A percentile compares a stretch with the other conserved stretches of the same genome.
phyloP scores from a whole-genome alignment of 2,888 invertebrate genomes.

The Nephrotoma flavescens region DNA sequence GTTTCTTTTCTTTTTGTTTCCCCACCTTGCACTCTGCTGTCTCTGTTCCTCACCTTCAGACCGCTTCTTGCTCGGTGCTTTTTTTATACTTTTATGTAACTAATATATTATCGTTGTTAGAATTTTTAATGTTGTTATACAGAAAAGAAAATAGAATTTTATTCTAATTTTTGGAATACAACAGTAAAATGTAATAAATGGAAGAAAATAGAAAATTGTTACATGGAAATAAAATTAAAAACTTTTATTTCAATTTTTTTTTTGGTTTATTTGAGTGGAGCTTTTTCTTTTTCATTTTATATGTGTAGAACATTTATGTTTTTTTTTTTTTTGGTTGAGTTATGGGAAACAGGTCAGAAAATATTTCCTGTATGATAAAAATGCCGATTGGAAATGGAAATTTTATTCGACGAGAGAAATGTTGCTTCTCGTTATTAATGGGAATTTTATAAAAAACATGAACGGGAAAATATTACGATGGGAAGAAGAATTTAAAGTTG shows the following conservation, averaged over 20 bases:
- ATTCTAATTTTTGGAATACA: not conserved
- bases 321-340: not conserved
- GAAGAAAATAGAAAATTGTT: not conserved
- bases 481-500: not conserved
- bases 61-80: not conserved
- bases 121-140: not conserved
- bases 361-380: not conserved
- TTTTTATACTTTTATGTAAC: not conserved
- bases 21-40: not conserved
- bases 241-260: not conserved
- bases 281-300: not conserved
- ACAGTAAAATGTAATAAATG: not conserved
- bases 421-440: not conserved
- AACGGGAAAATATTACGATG: not conserved
- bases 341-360: not conserved
- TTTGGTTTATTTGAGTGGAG: not conserved
- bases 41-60: not conserved
- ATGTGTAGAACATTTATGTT: not conserved
- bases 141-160: not conserved
- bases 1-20: not conserved
- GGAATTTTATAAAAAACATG: not conserved
- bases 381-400: not conserved
- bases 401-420: not conserved
- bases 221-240: not conserved
- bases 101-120: not conserved